phyloP scores from a whole-genome alignment of 2,113 vertebrate species.

The Scalopus aquaticus region DNA sequence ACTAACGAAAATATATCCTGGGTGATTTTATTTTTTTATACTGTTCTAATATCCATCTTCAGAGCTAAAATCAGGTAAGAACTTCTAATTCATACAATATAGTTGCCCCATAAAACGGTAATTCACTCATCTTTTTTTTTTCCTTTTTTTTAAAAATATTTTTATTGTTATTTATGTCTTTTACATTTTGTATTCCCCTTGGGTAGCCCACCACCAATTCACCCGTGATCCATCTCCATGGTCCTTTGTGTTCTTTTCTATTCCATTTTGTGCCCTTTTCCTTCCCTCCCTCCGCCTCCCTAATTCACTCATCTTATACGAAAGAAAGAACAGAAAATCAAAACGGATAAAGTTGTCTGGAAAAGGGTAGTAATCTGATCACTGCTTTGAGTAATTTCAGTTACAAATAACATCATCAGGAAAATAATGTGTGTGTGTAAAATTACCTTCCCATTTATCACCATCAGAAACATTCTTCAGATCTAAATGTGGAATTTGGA shows the following conservation, averaged over 20 bases:
- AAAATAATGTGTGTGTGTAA: slow-evolving; percentile 40
- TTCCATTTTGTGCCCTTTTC: too few relatives aligned
- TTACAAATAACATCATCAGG: slow-evolving; percentile 48
- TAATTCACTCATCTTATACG: slow-evolving; percentile 5
- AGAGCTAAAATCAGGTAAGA: slow-evolving; percentile 37
- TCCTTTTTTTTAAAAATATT: too few relatives aligned
- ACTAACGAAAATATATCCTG: slow-evolving; percentile 21
- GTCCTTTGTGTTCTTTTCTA: too few relatives aligned
- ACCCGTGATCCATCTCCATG: too few relatives aligned
- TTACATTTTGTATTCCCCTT: too few relatives aligned
- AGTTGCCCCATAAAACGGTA: neutral
- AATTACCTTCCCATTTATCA: slow-evolving; percentile 90
- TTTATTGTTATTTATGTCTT: too few relatives aligned
- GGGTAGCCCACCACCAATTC: too few relatives aligned
- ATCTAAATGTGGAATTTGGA: slow-evolving; percentile 84
- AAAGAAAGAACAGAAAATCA: slow-evolving; percentile 37
- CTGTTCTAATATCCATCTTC: slow-evolving; percentile 28
- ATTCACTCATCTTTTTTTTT: slow-evolving; percentile 2
- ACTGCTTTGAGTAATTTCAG: slow-evolving; percentile 45
- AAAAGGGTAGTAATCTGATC: slow-evolving; percentile 31
- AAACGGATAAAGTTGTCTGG: slow-evolving; percentile 21
- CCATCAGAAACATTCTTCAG: slow-evolving; percentile 86
- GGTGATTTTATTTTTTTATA: slow-evolving; percentile 24
- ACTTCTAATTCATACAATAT: neutral
- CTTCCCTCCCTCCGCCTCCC: too few relatives aligned